Evolutionary conservation across 37 sponge, comb jelly and placozoan species (phyloP), one percentile per base, ranked within the genome.

Genomic region (Beroe forskalii): DNA sequence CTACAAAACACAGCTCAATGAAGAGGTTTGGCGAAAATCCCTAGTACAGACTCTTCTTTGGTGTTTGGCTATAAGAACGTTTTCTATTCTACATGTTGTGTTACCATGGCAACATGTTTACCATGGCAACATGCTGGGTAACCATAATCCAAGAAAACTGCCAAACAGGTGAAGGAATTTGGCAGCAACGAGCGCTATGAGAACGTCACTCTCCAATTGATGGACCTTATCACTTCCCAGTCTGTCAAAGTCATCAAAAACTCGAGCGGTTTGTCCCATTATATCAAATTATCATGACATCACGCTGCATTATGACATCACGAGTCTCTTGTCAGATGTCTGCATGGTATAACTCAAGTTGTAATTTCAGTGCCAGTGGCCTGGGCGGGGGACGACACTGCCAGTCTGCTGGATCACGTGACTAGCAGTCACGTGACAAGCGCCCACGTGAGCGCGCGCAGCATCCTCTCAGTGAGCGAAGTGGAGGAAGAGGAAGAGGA

Each of bases 91-190:
- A n/a, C n/a, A n/a, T n/a, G n/a, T n/a, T n/a, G n/a, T n/a, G n/a
- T n/a, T n/a, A n/a, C n/a, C n/a, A n/a, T n/a, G n/a, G n/a, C n/a
- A n/a, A n/a, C n/a, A n/a, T n/a, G n/a, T n/a, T n/a, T n/a, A n/a
- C n/a, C n/a, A n/a, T n/a, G n/a, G n/a, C n/a, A n/a, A n/a, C n/a
- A n/a, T n/a, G n/a, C n/a, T n/a, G n/a, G n/a, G n/a, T n/a, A n/a
- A n/a, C n/a, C n/a, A n/a, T n/a, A n/a, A n/a, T n/a, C n/a, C n/a
- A n/a, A n/a, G n/a, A n/a, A n/a, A n/a, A n/a, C n/a, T n/a, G n/a
- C n/a, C n/a, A n/a, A n/a, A 48, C 55, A 80, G 86, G 55, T 80
- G 30, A 80, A 80, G 22, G 86, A 80, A 27, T 80, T 32, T 80
- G 86, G 23, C 30, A 24, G 55, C 17, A 44, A 80, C 31, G 86